These are phyloP conservation scores for Tanypteryx hageni DNA, from an alignment of 2,888 invertebrate species.

Conservation along the genomic window DNA sequence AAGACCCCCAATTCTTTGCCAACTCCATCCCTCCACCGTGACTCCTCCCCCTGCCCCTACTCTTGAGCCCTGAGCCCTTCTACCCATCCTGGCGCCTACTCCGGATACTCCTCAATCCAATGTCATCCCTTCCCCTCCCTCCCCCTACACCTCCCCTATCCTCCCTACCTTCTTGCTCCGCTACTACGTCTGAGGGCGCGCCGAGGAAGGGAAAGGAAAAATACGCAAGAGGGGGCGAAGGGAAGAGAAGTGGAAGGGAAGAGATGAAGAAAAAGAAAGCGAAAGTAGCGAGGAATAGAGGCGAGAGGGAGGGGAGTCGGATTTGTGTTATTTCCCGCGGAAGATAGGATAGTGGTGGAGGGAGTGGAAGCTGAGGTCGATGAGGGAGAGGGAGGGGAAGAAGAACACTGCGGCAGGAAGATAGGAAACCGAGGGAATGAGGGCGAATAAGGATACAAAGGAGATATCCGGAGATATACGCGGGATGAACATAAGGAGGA, in stretches of 20 bases:
- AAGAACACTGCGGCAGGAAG: too few species aligned
- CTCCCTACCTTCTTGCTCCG: neutral
- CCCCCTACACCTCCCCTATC: neutral
- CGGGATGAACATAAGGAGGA: too few species aligned
- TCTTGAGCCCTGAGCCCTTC: too few species aligned
- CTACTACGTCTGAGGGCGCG: neutral
- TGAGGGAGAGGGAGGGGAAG: neutral
- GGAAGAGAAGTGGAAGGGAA: neutral
- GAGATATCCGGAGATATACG: too few species aligned
- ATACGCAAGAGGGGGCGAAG: neutral
- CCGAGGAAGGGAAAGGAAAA: neutral
- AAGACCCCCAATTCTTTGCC: neutral
- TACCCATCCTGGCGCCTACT: neutral
- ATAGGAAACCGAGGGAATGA: too few species aligned
- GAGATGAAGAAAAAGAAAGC: neutral
- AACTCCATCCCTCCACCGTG: neutral
- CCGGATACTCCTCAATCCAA: neutral
- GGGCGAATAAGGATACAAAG: too few species aligned
- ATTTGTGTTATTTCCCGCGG: neutral
- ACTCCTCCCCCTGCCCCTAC: slow-evolving; percentile 10
- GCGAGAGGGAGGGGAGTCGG: neutral
- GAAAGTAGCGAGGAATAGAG: neutral
- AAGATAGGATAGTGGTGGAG: too few species aligned
- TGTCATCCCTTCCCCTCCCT: neutral
- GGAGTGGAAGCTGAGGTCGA: neutral